Percentiles rank a stretch among this genome's conserved stretches.
These are phyloP conservation scores for Gymnoscopelus microlampas DNA, from an alignment of 2,797 vertebrate species.

Conservation along the genomic window DNA sequence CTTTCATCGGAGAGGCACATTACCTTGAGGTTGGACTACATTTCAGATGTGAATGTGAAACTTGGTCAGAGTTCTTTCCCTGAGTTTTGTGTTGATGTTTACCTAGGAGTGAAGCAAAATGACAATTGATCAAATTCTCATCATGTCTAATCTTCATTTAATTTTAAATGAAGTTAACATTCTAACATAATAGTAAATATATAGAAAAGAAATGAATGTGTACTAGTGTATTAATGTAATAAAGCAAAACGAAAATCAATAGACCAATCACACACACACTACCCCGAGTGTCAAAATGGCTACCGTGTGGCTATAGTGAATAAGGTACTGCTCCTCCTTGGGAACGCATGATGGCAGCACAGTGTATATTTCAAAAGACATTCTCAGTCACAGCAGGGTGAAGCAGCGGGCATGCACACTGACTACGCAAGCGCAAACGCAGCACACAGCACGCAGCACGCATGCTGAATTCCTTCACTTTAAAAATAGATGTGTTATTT, in stretches of 20 bases:
- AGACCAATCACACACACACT: background rate
- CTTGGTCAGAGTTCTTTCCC: constrained; percentile 82
- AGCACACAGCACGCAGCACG: constrained; percentile 39
- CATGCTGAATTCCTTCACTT: constrained; percentile 81
- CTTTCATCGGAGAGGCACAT: constrained; percentile 12
- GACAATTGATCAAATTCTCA: background rate
- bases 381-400: constrained; percentile 44
- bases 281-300: background rate
- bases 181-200: background rate
- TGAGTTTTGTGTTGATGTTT: constrained; percentile 79
- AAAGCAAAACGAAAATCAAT: background rate
- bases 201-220: background rate
- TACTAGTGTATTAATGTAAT: background rate
- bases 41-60: constrained; percentile 80
- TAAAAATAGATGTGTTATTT: constrained; percentile 94
- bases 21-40: constrained; percentile 89
- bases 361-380: constrained; percentile 34
- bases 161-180: too few relatives aligned
- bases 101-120: constrained; percentile 63
- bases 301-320: too few relatives aligned
- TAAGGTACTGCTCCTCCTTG: background rate
- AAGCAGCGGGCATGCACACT: constrained; percentile 34
- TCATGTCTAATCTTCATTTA: background rate
- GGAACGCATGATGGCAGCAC: constrained; percentile 83
- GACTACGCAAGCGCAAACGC: constrained; percentile 22